Evolutionary conservation across 2,888 invertebrate species (phyloP).

Genomic region (Eurytoma californica): DNA sequence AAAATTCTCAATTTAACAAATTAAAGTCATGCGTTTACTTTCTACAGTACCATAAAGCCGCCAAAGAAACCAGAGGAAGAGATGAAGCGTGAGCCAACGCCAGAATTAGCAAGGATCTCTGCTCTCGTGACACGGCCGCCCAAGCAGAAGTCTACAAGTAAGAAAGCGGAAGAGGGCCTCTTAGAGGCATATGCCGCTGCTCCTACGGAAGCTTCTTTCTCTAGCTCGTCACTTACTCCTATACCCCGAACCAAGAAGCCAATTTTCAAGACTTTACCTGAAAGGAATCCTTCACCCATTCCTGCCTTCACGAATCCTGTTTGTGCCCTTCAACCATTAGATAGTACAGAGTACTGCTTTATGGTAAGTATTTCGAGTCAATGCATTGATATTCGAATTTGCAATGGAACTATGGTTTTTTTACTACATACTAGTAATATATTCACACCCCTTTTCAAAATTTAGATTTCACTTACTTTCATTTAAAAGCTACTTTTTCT

Average conservation of each 20-base stretch:
- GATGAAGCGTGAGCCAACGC: constrained; percentile 82
- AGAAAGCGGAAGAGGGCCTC: constrained; percentile 71
- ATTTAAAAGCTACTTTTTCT: background rate
- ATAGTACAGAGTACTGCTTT: constrained; percentile 66
- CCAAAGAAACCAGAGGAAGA: constrained; percentile 79
- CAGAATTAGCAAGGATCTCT: constrained; percentile 89
- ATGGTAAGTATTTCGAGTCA: constrained; percentile 67
- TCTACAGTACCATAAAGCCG: constrained; percentile 80
- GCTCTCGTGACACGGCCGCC: constrained; percentile 89
- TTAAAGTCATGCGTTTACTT: constrained; percentile 10
- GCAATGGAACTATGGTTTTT: constrained; percentile 45
- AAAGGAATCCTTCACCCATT: constrained; percentile 62
- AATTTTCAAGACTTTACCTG: constrained; percentile 67
- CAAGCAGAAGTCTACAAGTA: constrained; percentile 80
- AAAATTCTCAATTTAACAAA: background rate
- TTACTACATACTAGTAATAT: background rate
- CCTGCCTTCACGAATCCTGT: constrained; percentile 54
- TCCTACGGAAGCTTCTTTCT: constrained; percentile 69
- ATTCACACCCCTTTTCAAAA: background rate
- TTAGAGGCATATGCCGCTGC: constrained; percentile 68
- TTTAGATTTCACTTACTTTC: background rate
- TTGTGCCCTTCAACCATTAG: constrained; percentile 61
- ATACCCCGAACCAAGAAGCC: constrained; percentile 68
- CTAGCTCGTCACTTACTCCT: constrained; percentile 64
- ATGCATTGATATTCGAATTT: constrained; percentile 34